Base-by-base conservation (phyloP, 2,888 invertebrate species). In the Linnaemya tessellans region DNA sequence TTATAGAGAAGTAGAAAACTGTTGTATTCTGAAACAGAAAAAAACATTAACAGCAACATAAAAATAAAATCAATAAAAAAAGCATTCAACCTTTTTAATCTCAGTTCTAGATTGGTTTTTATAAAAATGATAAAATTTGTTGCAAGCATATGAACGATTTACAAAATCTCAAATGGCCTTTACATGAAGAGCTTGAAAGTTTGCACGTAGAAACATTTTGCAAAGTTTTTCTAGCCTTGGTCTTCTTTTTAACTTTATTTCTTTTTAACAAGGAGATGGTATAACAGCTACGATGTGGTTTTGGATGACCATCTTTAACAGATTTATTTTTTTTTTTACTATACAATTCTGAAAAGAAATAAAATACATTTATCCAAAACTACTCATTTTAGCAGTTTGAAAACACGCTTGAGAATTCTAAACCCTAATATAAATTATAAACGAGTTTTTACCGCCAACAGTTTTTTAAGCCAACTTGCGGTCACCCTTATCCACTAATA, bases 101-200 rank as follows among this genome's bases (percentile, higher is more conserved):
- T 46, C 51, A 43, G 62, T 78, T 62, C 67, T 64, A 84, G 70
- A 84, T 84, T 84, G 77, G 78, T 74, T 84, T 79, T 75, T 73
- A 78, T 84, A 81, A 81, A 70, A 51, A 79, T 74, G 70, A 84
- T 81, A 64, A 78, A 84, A 81, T 81, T 81, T 81, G 74, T 78
- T 79, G 74, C 68, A 68, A 81, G 79, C 84, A 58, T 81, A 77
- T 77, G 25, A 84, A 80, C 58, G 80, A 60, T 77, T 54, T 74
- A 35, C n/a, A 70, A 20, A 49, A 1, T 15, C 35, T 49, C 15
- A n/a, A 71, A 43, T 71, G 41, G 46, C 62, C 43, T 60, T 80
- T 67, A 68, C 68, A 68, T 62, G 67, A 74, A 67, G 68, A 84
- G 75, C 67, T 70, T 78, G 30, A 84, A 84, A 84, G 67, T 84